phyloP scores from a whole-genome alignment of 2,888 invertebrate genomes.

The Diarsia mendica region DNA sequence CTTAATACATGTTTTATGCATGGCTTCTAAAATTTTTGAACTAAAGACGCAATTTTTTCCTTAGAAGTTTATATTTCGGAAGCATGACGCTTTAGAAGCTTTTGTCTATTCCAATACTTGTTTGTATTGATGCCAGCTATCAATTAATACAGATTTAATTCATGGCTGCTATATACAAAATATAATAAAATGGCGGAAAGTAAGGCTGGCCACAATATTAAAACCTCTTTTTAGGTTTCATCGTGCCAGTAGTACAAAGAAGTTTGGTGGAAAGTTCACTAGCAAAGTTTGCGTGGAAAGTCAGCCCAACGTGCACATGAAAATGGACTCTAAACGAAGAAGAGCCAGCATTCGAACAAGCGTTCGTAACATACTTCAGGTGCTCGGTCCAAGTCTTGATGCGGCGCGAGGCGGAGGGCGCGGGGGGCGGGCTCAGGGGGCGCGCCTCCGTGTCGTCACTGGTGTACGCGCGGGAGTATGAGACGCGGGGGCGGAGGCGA shows the following conservation, averaged over 20 bases:
- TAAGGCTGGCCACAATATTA: neutral
- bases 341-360: conserved; percentile 70
- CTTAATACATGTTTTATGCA: neutral
- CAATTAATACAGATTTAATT: neutral
- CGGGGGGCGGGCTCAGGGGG: conserved; percentile 74
- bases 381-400: conserved; percentile 87
- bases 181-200: neutral
- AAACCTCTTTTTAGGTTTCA: neutral
- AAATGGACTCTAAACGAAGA: conserved; percentile 49
- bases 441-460: conserved; percentile 73
- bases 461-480: conserved; percentile 75
- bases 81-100: no score
- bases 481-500: conserved; percentile 71
- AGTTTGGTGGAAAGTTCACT: neutral
- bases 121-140: neutral
- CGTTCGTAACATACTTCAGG: conserved; percentile 83
- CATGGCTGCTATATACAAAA: neutral
- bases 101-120: no score
- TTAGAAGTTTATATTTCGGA: neutral
- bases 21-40: neutral
- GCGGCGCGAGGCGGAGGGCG: conserved; percentile 77
- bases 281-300: neutral
- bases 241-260: neutral
- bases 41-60: neutral
- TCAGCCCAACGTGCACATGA: neutral